Base-by-base conservation (phyloP, 2,113 vertebrate species). In the Cynoglossus semilaevis region DNA sequence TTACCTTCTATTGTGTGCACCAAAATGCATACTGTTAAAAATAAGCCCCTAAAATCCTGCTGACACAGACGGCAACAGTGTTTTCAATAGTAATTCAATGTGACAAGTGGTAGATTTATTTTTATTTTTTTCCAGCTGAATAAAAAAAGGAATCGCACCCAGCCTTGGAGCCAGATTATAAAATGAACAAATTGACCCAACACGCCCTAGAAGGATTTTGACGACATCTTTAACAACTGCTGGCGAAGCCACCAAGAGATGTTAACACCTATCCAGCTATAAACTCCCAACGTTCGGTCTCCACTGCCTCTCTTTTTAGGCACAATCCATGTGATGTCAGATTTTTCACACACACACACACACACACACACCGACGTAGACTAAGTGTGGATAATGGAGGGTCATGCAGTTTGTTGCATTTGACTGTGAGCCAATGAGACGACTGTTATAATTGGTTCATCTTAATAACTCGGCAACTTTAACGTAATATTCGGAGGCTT, bases 371-470 rank as follows among this genome's bases (percentile, higher is more conserved):
- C 22, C 22, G 6, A 29, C 22, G 2, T 29, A 6, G 3, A 54
- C 58, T 72, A 47, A 62, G 67, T 56, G 34, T 37, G 51, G 50
- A 62, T 57, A 54, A 56, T 53, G 7, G 29, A 57, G 48, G 69
- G 59, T 67, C 65, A 74, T 77, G 54, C 50, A 66, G 64, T 80
- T 72, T 80, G 70, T 77, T 65, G 56, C 72, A 76, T 80, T 83
- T 83, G 71, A 29, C 81, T 77, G 57, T 70, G 62, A 79, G 80
- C 76, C 70, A 79, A 45, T 56, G 66, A 76, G 57, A 70, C 69
- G 64, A 78, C 63, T 63, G 85, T 84, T 71, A 67, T 58, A 75
- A 76, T 48, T 81, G 58, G 62, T 77, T 58, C 67, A 73, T 82
- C 79, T 82, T 54, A 54, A 78, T 56, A 63, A 65, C 56, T 63